Base-by-base conservation (phyloP, 1,140 invertebrate genomes). In the Acromyrmex charruanus region DNA sequence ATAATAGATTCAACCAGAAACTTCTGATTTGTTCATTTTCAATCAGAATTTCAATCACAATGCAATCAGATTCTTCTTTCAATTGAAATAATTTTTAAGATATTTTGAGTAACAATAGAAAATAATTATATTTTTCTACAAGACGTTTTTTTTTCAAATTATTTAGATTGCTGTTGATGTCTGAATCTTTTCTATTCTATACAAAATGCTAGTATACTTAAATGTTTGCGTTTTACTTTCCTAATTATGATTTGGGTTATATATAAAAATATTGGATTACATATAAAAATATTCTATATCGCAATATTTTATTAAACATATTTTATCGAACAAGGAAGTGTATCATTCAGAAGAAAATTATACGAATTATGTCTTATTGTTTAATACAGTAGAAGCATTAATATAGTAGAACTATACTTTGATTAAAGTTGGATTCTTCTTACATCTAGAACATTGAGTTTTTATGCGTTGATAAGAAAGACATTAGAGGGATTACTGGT, bases 381-480 rank as follows among this genome's bases (percentile, higher is more conserved):
- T 79, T 74, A 82, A 61, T 58, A 35, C n/a, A 39, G 63, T 74
- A 31, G 39, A 72, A 61, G 12, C 39, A 39, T 6, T 65, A 65
- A 35, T 66, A 66, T 16, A 39, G 51, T 82, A 68, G 35, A 68
- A 51, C n/a, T 49, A 25, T 71, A 84, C 74, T 75, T 61, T 51
- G 39, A 75, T 82, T 74, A 82, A 59, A 58, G 80, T 82, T 61
- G 14, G 21, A 74, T 59, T 84, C 28, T 84, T 75, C 69, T 84
- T 61, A 75, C 39, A 84, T 84, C 80, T 61, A 61, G 53, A 51
- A 1, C 10, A 3, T 14, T 74, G n/a, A 51, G 35, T 61, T 74
- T 51, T 84, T 84, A 82, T 28, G 9, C 68, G 66, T 63, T 74
- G 80, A 84, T 84, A 84, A 84, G 69, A 84, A 84, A 84, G 80